These are phyloP conservation scores for Sylvilagus floridanus DNA, from an alignment of 2,797 vertebrate genomes.

Conservation along the genomic window DNA sequence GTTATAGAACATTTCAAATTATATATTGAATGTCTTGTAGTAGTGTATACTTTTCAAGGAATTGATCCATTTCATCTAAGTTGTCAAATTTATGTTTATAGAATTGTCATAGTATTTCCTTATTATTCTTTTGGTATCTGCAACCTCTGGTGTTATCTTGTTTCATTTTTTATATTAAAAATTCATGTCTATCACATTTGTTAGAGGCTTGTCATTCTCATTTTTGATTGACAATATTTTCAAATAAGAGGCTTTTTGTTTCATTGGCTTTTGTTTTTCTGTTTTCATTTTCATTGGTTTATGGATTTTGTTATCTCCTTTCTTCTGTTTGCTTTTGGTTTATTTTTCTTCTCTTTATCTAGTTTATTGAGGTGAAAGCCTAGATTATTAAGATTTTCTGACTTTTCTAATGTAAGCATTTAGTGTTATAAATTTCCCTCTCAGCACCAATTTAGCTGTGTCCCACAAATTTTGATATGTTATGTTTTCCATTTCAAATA, in stretches of 20 bases:
- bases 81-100: constrained; percentile 52
- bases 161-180: constrained; percentile 47
- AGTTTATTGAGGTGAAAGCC: constrained; percentile 35
- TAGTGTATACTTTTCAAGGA: constrained; percentile 51
- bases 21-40: constrained; percentile 9
- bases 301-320: constrained; percentile 42
- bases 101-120: constrained; percentile 28
- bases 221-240: not conserved
- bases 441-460: not conserved
- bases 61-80: constrained; percentile 46
- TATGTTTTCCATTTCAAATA: constrained; percentile 55
- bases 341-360: constrained; percentile 38
- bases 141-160: not conserved
- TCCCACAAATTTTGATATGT: constrained; percentile 44
- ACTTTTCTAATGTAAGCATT: constrained; percentile 44
- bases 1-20: constrained; percentile 16
- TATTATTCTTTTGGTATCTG: constrained; percentile 56
- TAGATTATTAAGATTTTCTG: constrained; percentile 48
- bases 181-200: constrained; percentile 25
- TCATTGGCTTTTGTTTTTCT: constrained; percentile 43
- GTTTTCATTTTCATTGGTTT: constrained; percentile 49
- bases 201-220: constrained; percentile 22
- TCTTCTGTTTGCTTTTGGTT: constrained; percentile 39
- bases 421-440: not conserved
- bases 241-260: constrained; percentile 25